Evolutionary conservation across 2,888 invertebrate genomes (phyloP).

Genomic region (Trichopria drosophilae): DNA sequence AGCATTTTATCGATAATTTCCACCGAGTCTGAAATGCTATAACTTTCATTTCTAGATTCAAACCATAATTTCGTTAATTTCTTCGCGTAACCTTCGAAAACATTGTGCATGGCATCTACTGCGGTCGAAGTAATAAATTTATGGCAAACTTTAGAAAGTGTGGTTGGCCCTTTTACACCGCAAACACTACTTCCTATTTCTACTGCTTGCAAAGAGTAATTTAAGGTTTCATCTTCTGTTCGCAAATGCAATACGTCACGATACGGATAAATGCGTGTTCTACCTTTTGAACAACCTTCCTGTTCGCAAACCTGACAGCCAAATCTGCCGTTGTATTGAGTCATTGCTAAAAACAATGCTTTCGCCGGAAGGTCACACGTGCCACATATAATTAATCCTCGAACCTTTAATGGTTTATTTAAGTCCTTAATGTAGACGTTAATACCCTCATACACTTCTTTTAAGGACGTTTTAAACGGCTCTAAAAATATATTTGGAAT

Average conservation of each 20-base stretch:
- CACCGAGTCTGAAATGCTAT: too few relatives aligned
- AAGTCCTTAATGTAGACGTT: constrained; percentile 9
- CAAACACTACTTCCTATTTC: not conserved
- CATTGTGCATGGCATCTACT: too few relatives aligned
- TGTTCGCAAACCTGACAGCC: too few relatives aligned
- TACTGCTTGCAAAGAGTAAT: constrained; percentile 14
- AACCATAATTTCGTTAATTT: too few relatives aligned
- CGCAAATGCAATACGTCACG: constrained; percentile 9
- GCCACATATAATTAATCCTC: constrained; percentile 18
- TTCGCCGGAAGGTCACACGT: constrained; percentile 27
- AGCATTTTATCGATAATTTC: constrained; percentile 14
- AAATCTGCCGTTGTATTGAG: constrained; percentile 23
- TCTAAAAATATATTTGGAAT: constrained; percentile 25
- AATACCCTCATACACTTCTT: constrained; percentile 12
- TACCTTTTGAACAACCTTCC: not conserved
- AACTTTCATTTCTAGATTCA: too few relatives aligned
- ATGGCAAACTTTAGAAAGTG: constrained; percentile 19
- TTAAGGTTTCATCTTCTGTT: constrained; percentile 15
- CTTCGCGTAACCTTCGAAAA: too few relatives aligned
- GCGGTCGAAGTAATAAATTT: constrained; percentile 21
- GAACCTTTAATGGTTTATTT: constrained; percentile 4
- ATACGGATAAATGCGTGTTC: constrained; percentile 22
- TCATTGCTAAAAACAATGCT: constrained; percentile 28
- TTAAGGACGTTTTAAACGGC: constrained; percentile 10
- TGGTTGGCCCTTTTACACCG: constrained; percentile 28